These are phyloP conservation scores for Perdita meconis DNA, from an alignment of 2,888 invertebrate species.

Conservation along the genomic window DNA sequence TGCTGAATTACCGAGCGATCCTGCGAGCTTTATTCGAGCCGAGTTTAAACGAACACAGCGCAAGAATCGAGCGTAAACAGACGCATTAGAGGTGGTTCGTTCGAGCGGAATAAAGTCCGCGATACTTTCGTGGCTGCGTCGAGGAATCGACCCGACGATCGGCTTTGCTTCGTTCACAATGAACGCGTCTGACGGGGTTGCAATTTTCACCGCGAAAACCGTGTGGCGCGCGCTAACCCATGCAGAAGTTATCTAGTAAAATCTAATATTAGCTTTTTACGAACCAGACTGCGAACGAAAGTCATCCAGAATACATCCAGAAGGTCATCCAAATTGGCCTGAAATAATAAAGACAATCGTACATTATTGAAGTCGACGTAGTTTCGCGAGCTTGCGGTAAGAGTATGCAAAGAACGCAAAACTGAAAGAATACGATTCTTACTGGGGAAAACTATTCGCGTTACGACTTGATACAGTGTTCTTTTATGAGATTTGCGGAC, in stretches of 20 bases:
- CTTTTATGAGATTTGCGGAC: slow-evolving; percentile 66
- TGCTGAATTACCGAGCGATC: slow-evolving; percentile 33
- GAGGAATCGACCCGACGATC: slow-evolving; percentile 6
- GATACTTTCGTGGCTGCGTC: background rate
- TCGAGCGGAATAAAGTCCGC: slow-evolving; percentile 25
- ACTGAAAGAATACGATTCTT: slow-evolving; percentile 73
- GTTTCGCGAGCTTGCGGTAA: background rate
- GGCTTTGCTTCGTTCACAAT: background rate
- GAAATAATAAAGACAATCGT: slow-evolving; percentile 63
- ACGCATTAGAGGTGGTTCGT: slow-evolving; percentile 10
- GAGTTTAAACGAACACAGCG: slow-evolving; percentile 12
- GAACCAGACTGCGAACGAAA: background rate
- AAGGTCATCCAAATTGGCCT: slow-evolving; percentile 49
- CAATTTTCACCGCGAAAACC: background rate
- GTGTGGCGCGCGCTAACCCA: no score
- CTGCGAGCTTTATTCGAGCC: slow-evolving; percentile 25
- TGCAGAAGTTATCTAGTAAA: no score
- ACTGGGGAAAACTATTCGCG: slow-evolving; percentile 77
- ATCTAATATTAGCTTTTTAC: no score
- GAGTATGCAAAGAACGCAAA: slow-evolving; percentile 52
- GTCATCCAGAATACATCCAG: no score
- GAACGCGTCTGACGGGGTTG: background rate
- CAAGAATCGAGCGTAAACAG: slow-evolving; percentile 22
- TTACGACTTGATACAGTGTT: slow-evolving; percentile 56
- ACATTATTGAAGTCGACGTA: slow-evolving; percentile 40